A percentile compares a stretch with the other conserved stretches of the same genome.
phyloP scores from a whole-genome alignment of 2,113 vertebrate species.

The Macroglossus sobrinus region DNA sequence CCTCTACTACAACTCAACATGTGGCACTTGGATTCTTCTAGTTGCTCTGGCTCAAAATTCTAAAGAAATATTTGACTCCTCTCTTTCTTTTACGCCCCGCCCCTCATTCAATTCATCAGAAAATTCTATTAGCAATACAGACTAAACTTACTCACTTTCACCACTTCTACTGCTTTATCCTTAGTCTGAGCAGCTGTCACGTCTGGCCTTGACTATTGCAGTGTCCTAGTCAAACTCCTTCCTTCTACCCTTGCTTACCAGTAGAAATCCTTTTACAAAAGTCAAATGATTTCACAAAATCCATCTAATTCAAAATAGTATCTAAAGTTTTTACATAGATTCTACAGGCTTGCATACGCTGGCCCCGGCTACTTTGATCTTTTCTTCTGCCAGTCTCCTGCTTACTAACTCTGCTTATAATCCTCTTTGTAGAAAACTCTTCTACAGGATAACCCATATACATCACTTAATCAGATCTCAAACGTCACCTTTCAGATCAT shows the following conservation, averaged over 20 bases:
- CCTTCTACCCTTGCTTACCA: neutral
- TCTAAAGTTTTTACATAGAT: neutral
- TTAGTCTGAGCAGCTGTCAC: neutral
- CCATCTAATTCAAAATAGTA: neutral
- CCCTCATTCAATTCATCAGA: neutral
- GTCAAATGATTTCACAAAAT: neutral
- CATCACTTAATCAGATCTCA: neutral
- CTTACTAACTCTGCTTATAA: neutral
- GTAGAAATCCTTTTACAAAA: neutral
- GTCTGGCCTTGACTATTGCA: neutral
- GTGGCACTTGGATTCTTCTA: neutral
- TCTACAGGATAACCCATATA: neutral
- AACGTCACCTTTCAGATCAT: neutral
- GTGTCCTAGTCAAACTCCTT: neutral
- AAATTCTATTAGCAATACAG: neutral
- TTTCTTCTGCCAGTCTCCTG: neutral
- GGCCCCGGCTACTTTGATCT: neutral
- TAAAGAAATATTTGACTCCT: neutral
- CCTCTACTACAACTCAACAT: neutral
- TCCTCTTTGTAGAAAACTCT: neutral
- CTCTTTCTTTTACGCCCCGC: neutral
- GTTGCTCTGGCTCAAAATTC: neutral
- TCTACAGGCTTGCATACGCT: neutral
- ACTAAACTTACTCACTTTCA: neutral
- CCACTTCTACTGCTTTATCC: neutral